These are phyloP conservation scores for Trochalopteron elliotii DNA, from an alignment of 2,113 vertebrate species.

Conservation along the genomic window DNA sequence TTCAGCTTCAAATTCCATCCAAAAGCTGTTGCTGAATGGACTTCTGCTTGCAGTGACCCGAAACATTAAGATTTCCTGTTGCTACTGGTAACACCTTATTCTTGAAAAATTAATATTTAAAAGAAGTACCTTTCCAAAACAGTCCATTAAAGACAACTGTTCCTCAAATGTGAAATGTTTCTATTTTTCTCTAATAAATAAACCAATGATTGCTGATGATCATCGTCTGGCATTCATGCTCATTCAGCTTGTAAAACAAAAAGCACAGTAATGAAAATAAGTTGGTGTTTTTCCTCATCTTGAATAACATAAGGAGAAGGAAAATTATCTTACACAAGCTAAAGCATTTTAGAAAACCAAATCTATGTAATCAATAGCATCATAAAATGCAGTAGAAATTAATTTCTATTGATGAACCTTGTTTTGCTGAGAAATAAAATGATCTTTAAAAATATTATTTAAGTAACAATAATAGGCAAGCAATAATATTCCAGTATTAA, in stretches of 20 bases:
- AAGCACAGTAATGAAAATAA: not conserved
- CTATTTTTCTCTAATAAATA: not conserved
- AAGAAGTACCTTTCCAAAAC: not conserved
- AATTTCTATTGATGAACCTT: not conserved
- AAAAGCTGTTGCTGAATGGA: not conserved
- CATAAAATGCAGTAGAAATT: not conserved
- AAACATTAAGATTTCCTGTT: not conserved
- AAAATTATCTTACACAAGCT: not conserved
- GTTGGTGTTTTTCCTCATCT: not conserved
- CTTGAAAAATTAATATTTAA: not conserved
- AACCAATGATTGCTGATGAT: not conserved
- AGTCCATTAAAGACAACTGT: not conserved
- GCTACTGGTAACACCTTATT: not conserved
- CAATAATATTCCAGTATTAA: not conserved
- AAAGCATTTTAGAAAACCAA: not conserved
- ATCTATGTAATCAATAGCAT: not conserved
- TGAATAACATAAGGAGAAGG: not conserved
- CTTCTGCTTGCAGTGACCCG: not conserved
- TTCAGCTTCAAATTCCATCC: not conserved
- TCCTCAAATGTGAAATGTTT: not conserved
- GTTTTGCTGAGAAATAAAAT: not conserved
- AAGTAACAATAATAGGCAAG: not conserved
- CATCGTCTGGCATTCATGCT: not conserved
- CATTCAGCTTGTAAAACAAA: not conserved
- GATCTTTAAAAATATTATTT: not conserved